These are phyloP conservation scores for Barypeithes pellucidus DNA, from an alignment of 2,888 invertebrate species.

Conservation along the genomic window DNA sequence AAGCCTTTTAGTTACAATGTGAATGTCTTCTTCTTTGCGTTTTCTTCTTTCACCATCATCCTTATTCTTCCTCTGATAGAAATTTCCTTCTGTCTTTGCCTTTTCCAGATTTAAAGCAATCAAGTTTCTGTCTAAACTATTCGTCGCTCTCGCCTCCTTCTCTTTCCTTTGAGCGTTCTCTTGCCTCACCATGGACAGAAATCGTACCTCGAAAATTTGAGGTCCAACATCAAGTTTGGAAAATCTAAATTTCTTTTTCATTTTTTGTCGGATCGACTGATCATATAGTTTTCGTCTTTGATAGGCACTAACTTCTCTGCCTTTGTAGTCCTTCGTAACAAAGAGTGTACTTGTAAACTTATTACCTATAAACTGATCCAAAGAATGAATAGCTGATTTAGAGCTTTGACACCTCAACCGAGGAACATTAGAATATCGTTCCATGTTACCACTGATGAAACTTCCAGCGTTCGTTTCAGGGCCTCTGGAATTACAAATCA, in stretches of 20 bases:
- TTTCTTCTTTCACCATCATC: neutral
- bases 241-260: slow-evolving; percentile 51
- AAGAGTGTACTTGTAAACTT: slow-evolving; percentile 56
- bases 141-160: neutral
- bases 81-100: neutral
- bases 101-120: slow-evolving; percentile 16
- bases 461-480: slow-evolving; percentile 19
- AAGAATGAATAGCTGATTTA: slow-evolving; percentile 50
- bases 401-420: slow-evolving; percentile 42
- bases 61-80: neutral
- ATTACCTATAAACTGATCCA: slow-evolving; percentile 49
- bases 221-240: slow-evolving; percentile 46
- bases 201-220: slow-evolving; percentile 60
- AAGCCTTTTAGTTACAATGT: neutral
- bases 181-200: slow-evolving; percentile 55
- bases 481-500: neutral
- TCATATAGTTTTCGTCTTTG: slow-evolving; percentile 60
- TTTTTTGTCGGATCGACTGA: slow-evolving; percentile 56
- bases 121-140: slow-evolving; percentile 7
- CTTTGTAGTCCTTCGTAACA: slow-evolving; percentile 59
- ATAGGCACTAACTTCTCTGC: slow-evolving; percentile 56
- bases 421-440: slow-evolving; percentile 49
- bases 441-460: slow-evolving; percentile 36
- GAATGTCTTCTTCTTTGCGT: neutral
- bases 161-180: slow-evolving; percentile 20